Conservation (phyloP, 2,797 vertebrate genomes). For the Rachycentron canadum region DNA sequence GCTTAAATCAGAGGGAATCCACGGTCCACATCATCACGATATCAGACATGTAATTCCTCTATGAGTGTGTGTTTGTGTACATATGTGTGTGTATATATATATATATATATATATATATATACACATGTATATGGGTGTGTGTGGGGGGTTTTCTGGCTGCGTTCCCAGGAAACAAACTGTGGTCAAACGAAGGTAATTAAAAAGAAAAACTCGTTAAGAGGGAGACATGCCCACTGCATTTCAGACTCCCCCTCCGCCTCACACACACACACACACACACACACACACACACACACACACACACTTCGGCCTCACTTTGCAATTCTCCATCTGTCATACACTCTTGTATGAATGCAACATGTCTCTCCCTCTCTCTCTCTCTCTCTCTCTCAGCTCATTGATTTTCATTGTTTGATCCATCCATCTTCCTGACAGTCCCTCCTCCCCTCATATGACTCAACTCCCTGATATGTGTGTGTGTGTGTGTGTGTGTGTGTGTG, state of each 20-base stretch:
- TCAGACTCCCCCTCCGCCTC: background rate
- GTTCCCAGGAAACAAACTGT: conserved; percentile 55
- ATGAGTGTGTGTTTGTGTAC: background rate
- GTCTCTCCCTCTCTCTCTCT: conserved; percentile 1
- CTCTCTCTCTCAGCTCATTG: conserved; percentile 47
- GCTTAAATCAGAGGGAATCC: conserved; percentile 22
- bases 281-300: conserved; percentile 38
- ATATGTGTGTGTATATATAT: conserved; percentile 13
- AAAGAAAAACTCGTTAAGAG: conserved; percentile 61
- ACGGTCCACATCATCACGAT: background rate
- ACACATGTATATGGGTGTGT: conserved; percentile 11
- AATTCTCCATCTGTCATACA: conserved; percentile 52
- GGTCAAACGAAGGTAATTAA: conserved; percentile 67
- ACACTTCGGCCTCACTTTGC: conserved; percentile 15
- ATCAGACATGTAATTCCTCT: background rate
- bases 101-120: conserved; percentile 13
- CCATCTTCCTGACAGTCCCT: conserved; percentile 71
- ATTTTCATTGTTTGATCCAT: conserved; percentile 74
- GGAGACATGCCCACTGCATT: conserved; percentile 46
- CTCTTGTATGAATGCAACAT: conserved; percentile 43
- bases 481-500: conserved; percentile 29
- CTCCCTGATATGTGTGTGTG: conserved; percentile 34
- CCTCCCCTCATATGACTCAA: conserved; percentile 64
- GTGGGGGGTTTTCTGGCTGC: conserved; percentile 31
- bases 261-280: conserved; percentile 12